Conservation (phyloP, 2,113 vertebrate species). For the Aplodontia rufa region DNA sequence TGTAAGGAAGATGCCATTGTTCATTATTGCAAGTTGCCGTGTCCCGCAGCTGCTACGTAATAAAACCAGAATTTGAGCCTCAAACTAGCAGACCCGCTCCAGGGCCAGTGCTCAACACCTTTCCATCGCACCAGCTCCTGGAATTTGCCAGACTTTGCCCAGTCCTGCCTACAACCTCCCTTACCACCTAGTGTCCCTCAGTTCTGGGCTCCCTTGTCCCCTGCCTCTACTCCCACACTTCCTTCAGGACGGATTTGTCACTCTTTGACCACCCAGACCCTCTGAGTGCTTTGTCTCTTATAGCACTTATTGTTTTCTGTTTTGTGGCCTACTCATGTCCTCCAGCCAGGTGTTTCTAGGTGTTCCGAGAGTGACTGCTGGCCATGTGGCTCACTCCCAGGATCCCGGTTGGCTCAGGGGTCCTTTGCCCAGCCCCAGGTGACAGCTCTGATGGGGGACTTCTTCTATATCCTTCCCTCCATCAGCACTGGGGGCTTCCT, state of each 20-base stretch:
- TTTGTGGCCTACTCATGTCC: background rate
- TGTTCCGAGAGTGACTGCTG: background rate
- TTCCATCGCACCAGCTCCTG: no score
- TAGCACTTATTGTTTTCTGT: background rate
- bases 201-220: no score
- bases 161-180: no score
- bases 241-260: background rate
- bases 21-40: background rate
- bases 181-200: background rate
- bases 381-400: no score
- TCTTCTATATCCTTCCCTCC: no score
- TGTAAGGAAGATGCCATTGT: background rate
- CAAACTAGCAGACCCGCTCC: background rate
- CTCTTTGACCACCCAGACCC: no score
- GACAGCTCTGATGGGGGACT: background rate
- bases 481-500: accelerated
- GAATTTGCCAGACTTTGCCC: background rate
- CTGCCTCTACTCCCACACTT: background rate
- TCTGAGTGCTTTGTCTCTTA: background rate
- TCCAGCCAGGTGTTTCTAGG: background rate
- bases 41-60: background rate
- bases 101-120: background rate
- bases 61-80: background rate
- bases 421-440: background rate
- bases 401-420: background rate